These are phyloP conservation scores for Platycheirus albimanus DNA, from an alignment of 2,888 invertebrate species.

Conservation along the genomic window DNA sequence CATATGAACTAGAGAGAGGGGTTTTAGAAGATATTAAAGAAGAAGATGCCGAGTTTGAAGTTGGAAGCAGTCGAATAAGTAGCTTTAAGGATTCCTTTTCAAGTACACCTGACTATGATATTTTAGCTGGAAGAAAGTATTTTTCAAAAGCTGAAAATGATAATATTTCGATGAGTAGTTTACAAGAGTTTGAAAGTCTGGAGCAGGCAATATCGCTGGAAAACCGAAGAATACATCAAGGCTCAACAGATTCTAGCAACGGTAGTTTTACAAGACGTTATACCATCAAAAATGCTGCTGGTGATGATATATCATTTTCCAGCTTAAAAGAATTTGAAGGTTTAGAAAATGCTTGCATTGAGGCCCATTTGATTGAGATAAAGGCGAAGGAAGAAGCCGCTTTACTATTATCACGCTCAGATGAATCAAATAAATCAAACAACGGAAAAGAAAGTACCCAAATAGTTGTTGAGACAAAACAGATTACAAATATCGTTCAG, in stretches of 20 bases:
- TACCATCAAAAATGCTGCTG: constrained; percentile 87
- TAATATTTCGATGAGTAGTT: constrained; percentile 94
- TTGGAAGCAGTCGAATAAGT: constrained; percentile 88
- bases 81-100: constrained; percentile 94
- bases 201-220: constrained; percentile 93
- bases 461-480: constrained; percentile 76
- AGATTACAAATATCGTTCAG: constrained; percentile 78
- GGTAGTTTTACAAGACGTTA: constrained; percentile 91
- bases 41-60: constrained; percentile 95
- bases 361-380: constrained; percentile 91
- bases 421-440: constrained; percentile 82
- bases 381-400: constrained; percentile 94
- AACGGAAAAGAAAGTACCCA: constrained; percentile 76
- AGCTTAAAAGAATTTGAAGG: constrained; percentile 97
- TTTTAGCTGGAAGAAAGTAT: constrained; percentile 91
- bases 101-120: constrained; percentile 96
- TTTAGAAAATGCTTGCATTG: constrained; percentile 93
- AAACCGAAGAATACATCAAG: constrained; percentile 86
- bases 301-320: constrained; percentile 93
- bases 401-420: constrained; percentile 85
- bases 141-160: constrained; percentile 92
- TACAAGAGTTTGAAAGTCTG: constrained; percentile 96
- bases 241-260: constrained; percentile 94
- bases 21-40: constrained; percentile 96
- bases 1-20: constrained; percentile 91